phyloP scores from a whole-genome alignment of 2,888 invertebrate species.

The Sesia apiformis region DNA sequence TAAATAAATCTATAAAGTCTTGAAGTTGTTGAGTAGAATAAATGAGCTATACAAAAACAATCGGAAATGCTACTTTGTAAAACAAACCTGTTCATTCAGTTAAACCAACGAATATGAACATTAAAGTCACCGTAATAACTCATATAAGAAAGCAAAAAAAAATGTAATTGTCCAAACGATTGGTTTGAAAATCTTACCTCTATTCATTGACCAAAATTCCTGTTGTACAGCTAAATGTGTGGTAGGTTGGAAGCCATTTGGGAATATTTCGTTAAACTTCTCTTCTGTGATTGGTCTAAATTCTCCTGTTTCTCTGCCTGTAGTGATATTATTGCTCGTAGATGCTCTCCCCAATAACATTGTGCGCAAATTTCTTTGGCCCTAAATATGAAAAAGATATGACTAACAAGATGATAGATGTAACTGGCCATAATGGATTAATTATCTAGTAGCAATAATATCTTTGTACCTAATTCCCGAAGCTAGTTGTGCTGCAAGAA shows the following conservation, averaged over 20 bases:
- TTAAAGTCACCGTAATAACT: too few species aligned
- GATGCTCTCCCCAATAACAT: slow-evolving; percentile 37
- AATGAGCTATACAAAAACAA: too few species aligned
- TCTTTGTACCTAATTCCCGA: too few species aligned
- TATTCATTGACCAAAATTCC: slow-evolving; percentile 38
- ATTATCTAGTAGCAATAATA: too few species aligned
- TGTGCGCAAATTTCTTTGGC: slow-evolving; percentile 49
- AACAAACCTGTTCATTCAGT: too few species aligned
- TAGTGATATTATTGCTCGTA: slow-evolving; percentile 19
- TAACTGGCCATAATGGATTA: too few species aligned
- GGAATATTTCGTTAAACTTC: slow-evolving; percentile 39
- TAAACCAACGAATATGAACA: too few species aligned
- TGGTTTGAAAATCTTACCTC: slow-evolving; percentile 25
- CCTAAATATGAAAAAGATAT: slow-evolving; percentile 19
- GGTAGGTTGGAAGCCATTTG: slow-evolving; percentile 26
- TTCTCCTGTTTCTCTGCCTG: slow-evolving; percentile 8
- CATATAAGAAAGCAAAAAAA: not conserved
- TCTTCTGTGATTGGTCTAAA: slow-evolving; percentile 26
- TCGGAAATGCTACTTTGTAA: too few species aligned
- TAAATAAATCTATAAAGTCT: too few species aligned
- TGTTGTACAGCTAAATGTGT: slow-evolving; percentile 16
- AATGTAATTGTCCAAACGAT: not conserved
- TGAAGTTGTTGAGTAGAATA: too few species aligned
- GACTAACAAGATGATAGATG: too few species aligned
- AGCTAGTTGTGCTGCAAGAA: too few species aligned